phyloP scores from a whole-genome alignment of 2,888 invertebrate species.

The Eulithis testata region DNA sequence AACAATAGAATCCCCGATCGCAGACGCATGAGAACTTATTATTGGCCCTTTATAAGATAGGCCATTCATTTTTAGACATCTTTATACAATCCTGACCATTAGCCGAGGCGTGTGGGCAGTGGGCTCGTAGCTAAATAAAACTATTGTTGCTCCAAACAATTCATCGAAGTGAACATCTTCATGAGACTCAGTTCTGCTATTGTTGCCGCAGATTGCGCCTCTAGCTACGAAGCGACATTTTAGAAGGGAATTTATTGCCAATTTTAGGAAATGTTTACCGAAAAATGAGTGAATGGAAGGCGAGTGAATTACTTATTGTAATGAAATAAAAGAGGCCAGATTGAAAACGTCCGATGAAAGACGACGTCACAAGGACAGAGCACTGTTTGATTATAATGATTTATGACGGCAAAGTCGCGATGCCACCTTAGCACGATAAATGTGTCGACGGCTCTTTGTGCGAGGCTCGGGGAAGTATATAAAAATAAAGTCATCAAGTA shows the following conservation, averaged over 20 bases:
- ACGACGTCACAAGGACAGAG: slow-evolving; percentile 60
- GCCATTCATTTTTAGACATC: slow-evolving; percentile 79
- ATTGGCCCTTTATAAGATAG: slow-evolving; percentile 77
- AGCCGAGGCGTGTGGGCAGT: slow-evolving; percentile 82
- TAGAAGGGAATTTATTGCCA: slow-evolving; percentile 81
- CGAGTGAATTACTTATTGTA: slow-evolving; percentile 82
- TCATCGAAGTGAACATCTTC: slow-evolving; percentile 82
- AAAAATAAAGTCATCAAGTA: slow-evolving; percentile 46
- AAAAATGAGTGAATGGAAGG: slow-evolving; percentile 79
- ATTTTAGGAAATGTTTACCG: slow-evolving; percentile 80
- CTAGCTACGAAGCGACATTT: slow-evolving; percentile 66
- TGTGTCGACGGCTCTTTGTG: slow-evolving; percentile 63
- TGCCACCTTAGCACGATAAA: slow-evolving; percentile 79
- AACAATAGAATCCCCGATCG: slow-evolving; percentile 74
- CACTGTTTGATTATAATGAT: slow-evolving; percentile 81
- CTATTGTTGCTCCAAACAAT: slow-evolving; percentile 81
- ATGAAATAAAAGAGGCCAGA: slow-evolving; percentile 81
- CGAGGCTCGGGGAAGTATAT: slow-evolving; percentile 50
- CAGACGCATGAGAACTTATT: slow-evolving; percentile 82
- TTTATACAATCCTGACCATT: slow-evolving; percentile 82
- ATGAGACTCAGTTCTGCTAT: slow-evolving; percentile 68
- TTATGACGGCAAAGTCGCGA: slow-evolving; percentile 77
- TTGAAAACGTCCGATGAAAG: slow-evolving; percentile 81
- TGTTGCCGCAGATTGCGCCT: slow-evolving; percentile 63
- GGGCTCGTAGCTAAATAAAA: slow-evolving; percentile 82